A percentile compares a stretch with the other conserved stretches of the same genome.
Evolutionary conservation across 2,797 vertebrate species (phyloP).

Genomic region (Gymnothorax reevesii): DNA sequence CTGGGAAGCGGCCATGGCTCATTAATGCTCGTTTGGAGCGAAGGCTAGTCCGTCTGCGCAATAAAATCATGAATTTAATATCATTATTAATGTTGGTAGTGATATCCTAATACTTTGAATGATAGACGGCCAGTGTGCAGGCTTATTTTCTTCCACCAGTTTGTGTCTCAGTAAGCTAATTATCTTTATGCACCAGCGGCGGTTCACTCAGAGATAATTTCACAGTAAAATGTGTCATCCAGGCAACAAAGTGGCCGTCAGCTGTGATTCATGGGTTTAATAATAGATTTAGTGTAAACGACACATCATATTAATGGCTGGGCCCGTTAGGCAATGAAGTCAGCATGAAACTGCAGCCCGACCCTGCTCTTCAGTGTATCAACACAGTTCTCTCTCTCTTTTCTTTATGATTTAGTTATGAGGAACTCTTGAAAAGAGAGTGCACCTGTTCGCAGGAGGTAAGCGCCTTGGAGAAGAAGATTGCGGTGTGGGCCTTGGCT

Average conservation of each 20-base stretch:
- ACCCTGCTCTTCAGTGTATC: background rate
- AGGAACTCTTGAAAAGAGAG: conserved; percentile 86
- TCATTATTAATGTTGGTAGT: background rate
- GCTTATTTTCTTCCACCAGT: too few relatives aligned
- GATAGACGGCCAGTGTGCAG: too few relatives aligned
- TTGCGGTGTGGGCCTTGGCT: conserved; percentile 75
- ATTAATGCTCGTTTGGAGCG: too few relatives aligned
- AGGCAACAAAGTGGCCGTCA: background rate
- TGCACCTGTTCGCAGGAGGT: conserved; percentile 79
- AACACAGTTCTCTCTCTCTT: conserved; percentile 13
- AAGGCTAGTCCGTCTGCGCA: too few relatives aligned
- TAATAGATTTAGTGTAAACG: background rate
- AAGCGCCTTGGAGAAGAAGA: conserved; percentile 80
- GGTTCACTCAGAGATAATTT: background rate
- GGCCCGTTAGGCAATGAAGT: background rate
- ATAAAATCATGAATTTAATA: background rate
- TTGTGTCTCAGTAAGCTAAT: too few relatives aligned
- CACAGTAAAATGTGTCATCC: background rate
- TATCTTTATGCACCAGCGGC: too few relatives aligned
- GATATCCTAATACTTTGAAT: background rate
- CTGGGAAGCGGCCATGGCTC: too few relatives aligned
- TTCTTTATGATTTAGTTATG: conserved; percentile 71
- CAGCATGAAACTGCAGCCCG: background rate
- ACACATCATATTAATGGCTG: background rate
- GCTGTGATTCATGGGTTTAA: background rate